Base-by-base conservation (phyloP, 2,797 vertebrate genomes). In the Sebastes alutus region DNA sequence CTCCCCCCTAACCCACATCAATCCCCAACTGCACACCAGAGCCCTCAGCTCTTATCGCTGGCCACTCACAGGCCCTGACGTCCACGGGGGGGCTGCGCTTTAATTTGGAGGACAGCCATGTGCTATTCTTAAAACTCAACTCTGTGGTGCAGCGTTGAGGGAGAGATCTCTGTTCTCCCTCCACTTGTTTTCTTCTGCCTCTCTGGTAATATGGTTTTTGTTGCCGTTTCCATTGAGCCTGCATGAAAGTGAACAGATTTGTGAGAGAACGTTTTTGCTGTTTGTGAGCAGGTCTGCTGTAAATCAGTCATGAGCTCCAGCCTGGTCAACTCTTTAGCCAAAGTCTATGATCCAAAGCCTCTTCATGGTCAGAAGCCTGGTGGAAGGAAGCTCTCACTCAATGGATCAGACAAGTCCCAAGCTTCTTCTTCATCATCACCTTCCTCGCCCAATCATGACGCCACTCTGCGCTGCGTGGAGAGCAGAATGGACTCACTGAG, bases 281-380 rank as follows among this genome's bases (percentile, higher is more conserved):
- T 69, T 68, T 38, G 20, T 32, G 22, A 76, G 61, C 56, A 60
- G 9, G 6, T 58, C 52, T 33, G n/a, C 68, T 58, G 20, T 8
- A 3, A 56, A 8, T 65, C 81, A 82, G 67, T 22, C 91, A 95
- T 96, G 95, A 96, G 75, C 75, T 95, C 89, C 4, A 95, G 94
- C 81, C 70, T 97, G 65, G 96, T 97, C 77, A 97, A 95, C 92
- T 97, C 95, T 82, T 89, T 97, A 79, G 96, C 96, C 89, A 97
- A 96, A 89, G 95, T 95, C 75, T 96, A 96, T 0, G 94, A 97
- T 87, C 95, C 93, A 20, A 96, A 96, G 1, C 85, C 94, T 81
- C 95, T 97, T 70, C 96, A 95, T 13, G 95, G 83, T 79, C 95
- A 95, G 75, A 93, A 95, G 87, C 91, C 92, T 7, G 87, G 29